Conservation (phyloP, 2,888 invertebrate genomes). For the Drosophila mayaguana region DNA sequence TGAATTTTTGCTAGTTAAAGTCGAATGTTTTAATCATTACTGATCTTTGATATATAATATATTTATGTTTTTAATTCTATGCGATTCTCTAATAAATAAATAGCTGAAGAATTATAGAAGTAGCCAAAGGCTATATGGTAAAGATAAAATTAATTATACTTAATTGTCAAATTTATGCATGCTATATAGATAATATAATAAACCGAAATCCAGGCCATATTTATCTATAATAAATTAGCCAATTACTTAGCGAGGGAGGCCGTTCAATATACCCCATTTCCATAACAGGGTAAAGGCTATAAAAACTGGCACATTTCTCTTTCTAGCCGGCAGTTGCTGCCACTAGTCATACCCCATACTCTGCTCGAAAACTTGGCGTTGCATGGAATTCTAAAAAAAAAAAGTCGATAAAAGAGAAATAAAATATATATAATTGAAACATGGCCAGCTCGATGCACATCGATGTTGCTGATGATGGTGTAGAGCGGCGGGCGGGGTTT, state of each 20-base stretch:
- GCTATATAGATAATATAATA: no score
- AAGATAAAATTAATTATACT: no score
- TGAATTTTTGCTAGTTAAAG: no score
- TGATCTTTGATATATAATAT: no score
- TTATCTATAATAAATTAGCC: no score
- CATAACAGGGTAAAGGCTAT: background rate
- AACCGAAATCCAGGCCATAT: no score
- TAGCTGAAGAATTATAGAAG: no score
- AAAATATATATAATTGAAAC: constrained; percentile 54
- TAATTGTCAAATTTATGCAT: no score
- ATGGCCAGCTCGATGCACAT: constrained; percentile 43
- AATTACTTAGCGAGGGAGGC: background rate
- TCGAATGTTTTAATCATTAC: no score
- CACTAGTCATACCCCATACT: constrained; percentile 1
- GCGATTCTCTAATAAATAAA: no score
- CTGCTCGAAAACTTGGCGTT: constrained; percentile 8
- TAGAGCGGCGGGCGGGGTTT: background rate
- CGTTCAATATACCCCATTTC: background rate
- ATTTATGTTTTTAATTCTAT: no score
- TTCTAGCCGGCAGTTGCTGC: background rate
- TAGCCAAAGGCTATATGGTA: no score
- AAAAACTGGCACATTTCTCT: constrained; percentile 1
- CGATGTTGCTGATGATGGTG: constrained; percentile 11
- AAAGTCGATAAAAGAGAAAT: constrained; percentile 26
- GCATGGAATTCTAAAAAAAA: constrained; percentile 17